Base-by-base conservation (phyloP, 2,888 invertebrate species). In the Campopleginae sp. region DNA sequence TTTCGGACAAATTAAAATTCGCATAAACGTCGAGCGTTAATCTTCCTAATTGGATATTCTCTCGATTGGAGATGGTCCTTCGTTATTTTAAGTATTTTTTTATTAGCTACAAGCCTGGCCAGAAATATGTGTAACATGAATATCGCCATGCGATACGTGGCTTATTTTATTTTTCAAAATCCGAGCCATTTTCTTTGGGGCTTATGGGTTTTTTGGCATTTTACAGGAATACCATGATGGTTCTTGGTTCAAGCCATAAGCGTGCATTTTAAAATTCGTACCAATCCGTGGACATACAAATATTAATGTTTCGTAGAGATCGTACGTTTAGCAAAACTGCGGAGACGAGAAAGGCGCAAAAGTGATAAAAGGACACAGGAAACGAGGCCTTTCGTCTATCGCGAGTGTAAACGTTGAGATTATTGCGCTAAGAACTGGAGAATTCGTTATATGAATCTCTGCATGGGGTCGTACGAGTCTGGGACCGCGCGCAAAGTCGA, bases 391-490 rank as follows among this genome's bases (percentile, higher is more conserved):
- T 58, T 58, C 27, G 27, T 58, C 58, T 14, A 58, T 27, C 1
- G 58, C 12, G 14, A 27, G 27, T 19, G 63, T 63, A 42, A 23
- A 72, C 77, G 81, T 74, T 63, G 82, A 84, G 72, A 68, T 80
- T 71, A 81, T 79, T 74, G 86, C 86, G 87, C 89, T 88, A 89
- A 90, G 89, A 86, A 87, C 88, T 89, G 89, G 89, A 72, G 80
- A 89, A 89, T 91, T 91, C 89, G 91, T 92, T 91, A 91, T 90
- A 89, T 80, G 90, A 89, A 70, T 88, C 91, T 85, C 91, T 71
- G 90, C 91, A 91, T 91, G 91, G 88, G 91, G 91, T 90, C 92
- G 75, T 33, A 46, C 75, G 66, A 71, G 65, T 79, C 23, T 79
- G 79, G 65, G 61, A 74, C 87, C 72, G 80, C 48, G 80, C 48